phyloP scores from a whole-genome alignment of 2,797 vertebrate species.

The Acipenser ruthenus region DNA sequence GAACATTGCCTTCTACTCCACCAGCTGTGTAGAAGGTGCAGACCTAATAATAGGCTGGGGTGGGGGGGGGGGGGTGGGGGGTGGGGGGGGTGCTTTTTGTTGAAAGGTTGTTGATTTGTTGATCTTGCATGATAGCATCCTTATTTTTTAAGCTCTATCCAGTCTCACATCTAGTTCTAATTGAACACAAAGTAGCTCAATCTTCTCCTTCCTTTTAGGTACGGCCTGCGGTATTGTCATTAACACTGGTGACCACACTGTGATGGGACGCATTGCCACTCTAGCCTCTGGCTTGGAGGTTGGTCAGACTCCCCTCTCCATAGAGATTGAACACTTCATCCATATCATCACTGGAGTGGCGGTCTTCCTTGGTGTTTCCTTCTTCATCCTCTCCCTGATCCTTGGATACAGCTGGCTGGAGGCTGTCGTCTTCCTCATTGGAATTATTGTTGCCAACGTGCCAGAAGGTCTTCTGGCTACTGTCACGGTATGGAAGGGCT shows the following conservation, averaged over 20 bases:
- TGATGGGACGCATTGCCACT: slow-evolving; percentile 59
- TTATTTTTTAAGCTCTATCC: not conserved
- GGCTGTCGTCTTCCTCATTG: slow-evolving; percentile 49
- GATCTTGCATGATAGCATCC: not conserved
- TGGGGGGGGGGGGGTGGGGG: too few relatives aligned
- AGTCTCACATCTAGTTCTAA: too few relatives aligned
- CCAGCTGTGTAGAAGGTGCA: too few relatives aligned
- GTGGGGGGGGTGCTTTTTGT: too few relatives aligned
- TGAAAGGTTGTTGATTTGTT: too few relatives aligned
- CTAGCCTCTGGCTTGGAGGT: slow-evolving; percentile 25
- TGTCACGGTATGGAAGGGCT: slow-evolving; percentile 40
- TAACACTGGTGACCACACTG: slow-evolving; percentile 51
- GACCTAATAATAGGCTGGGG: too few relatives aligned
- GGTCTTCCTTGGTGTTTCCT: too few relatives aligned
- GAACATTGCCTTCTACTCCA: too few relatives aligned
- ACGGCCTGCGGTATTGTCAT: slow-evolving; percentile 52
- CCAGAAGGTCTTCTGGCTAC: slow-evolving; percentile 57
- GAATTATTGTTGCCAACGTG: slow-evolving; percentile 59
- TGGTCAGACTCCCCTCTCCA: slow-evolving; percentile 54
- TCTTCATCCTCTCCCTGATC: too few relatives aligned
- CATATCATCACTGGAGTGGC: too few relatives aligned
- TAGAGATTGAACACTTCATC: slow-evolving; percentile 39
- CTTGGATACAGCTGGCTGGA: too few relatives aligned
- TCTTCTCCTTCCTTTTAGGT: slow-evolving; percentile 28
- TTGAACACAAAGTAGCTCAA: too few relatives aligned